phyloP scores from a whole-genome alignment of 2,888 invertebrate genomes.

The Tuberolachnus salignus region DNA sequence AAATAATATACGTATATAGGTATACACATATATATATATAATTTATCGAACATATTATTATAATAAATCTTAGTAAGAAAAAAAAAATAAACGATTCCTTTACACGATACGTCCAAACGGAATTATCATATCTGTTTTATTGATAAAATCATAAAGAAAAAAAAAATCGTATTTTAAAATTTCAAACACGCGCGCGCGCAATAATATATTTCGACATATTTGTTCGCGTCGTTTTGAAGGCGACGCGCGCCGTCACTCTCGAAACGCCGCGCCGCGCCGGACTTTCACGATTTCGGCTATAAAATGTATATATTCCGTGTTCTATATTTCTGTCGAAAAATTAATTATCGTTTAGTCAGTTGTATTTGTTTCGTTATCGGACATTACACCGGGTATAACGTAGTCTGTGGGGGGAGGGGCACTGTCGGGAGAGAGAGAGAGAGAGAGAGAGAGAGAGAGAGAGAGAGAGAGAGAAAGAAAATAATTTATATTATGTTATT shows the following conservation, averaged over 20 bases:
- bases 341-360: no score
- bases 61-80: background rate
- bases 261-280: no score
- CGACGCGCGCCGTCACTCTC: background rate
- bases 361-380: no score
- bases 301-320: background rate
- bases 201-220: conserved; percentile 18
- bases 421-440: no score
- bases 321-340: conserved; percentile 3
- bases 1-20: no score
- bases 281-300: background rate
- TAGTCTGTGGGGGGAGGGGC: no score
- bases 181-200: conserved; percentile 16
- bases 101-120: background rate
- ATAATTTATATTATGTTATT: no score
- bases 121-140: background rate
- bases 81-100: background rate
- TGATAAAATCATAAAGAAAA: background rate
- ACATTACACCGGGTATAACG: no score
- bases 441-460: no score
- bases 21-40: no score
- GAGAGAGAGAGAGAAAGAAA: no score
- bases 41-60: no score
- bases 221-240: conserved; percentile 16
- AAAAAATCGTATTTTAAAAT: conserved; percentile 8